A percentile compares a stretch with the other conserved stretches of the same genome.
Conservation (phyloP, 2,888 invertebrate genomes). For the Antitype chi region DNA sequence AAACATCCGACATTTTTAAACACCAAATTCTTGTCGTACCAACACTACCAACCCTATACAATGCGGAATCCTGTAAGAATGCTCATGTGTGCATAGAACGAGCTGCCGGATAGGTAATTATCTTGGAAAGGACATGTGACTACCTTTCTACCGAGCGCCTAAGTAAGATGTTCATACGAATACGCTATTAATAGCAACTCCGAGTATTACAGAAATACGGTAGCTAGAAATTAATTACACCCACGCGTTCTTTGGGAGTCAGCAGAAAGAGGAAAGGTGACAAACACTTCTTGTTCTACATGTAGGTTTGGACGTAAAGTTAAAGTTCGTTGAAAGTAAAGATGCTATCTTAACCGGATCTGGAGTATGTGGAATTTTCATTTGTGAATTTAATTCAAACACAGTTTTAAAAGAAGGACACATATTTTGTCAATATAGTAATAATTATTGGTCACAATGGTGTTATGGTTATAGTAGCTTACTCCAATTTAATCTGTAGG, state of each 20-base stretch:
- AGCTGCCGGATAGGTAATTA: slow-evolving; percentile 61
- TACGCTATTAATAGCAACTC: slow-evolving; percentile 54
- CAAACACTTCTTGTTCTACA: neutral
- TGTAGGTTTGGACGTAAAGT: neutral
- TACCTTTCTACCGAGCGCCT: slow-evolving; percentile 55
- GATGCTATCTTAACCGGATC: neutral
- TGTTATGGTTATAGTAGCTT: neutral
- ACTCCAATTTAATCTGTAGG: no score
- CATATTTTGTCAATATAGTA: no score
- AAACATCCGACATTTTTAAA: neutral
- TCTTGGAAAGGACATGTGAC: slow-evolving; percentile 61
- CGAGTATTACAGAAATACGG: slow-evolving; percentile 30
- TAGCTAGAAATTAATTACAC: slow-evolving; percentile 25
- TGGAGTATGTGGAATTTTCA: neutral
- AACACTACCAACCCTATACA: slow-evolving; percentile 58
- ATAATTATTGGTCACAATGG: neutral
- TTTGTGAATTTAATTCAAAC: neutral
- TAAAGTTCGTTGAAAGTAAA: neutral
- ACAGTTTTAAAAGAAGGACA: no score
- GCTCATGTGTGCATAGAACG: slow-evolving; percentile 42
- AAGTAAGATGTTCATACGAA: slow-evolving; percentile 53
- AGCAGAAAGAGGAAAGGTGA: slow-evolving; percentile 13
- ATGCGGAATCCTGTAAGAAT: slow-evolving; percentile 64
- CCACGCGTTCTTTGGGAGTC: slow-evolving; percentile 13
- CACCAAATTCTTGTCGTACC: neutral